Evolutionary conservation across 2,113 vertebrate species (phyloP).

Genomic region (Nansenia antarctica): DNA sequence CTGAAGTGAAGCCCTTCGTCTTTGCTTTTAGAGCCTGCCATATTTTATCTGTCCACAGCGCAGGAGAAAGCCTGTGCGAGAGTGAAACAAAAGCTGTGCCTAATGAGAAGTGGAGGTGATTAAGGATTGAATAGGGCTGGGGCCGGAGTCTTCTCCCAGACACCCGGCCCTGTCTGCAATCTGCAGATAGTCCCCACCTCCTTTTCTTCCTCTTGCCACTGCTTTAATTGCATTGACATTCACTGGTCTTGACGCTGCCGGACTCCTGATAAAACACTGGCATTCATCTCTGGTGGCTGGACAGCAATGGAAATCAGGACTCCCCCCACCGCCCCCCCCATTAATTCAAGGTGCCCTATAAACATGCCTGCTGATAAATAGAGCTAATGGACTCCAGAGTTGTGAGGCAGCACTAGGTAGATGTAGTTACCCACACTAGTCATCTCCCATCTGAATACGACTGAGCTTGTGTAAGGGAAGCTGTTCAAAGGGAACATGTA

Average conservation of each 20-base stretch:
- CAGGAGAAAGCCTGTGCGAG: constrained; percentile 11
- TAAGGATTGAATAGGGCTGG: constrained; percentile 60
- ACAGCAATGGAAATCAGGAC: constrained; percentile 33
- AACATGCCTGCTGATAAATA: constrained; percentile 52
- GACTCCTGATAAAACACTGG: constrained; percentile 62
- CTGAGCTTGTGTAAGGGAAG: not conserved
- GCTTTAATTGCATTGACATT: constrained; percentile 64
- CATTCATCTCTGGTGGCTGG: constrained; percentile 55
- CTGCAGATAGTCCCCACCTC: constrained; percentile 56
- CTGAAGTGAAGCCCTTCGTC: not conserved
- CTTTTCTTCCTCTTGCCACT: constrained; percentile 34
- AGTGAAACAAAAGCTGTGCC: constrained; percentile 63
- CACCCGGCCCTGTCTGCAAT: constrained; percentile 53
- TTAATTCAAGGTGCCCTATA: constrained; percentile 57
- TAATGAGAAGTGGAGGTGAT: constrained; percentile 72
- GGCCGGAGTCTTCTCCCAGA: constrained; percentile 43
- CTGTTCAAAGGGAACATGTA: constrained; percentile 32
- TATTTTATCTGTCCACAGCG: constrained; percentile 56
- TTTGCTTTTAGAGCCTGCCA: constrained; percentile 28
- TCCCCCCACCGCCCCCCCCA: constrained; percentile 54
- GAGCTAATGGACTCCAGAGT: constrained; percentile 46
- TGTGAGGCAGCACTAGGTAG: constrained; percentile 27
- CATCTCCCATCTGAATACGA: not conserved
- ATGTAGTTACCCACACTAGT: constrained; percentile 36
- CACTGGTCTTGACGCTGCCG: constrained; percentile 49